Evolutionary conservation across 37 sponge, comb jelly and placozoan species (phyloP).

Genomic region (Spongia lamella): DNA sequence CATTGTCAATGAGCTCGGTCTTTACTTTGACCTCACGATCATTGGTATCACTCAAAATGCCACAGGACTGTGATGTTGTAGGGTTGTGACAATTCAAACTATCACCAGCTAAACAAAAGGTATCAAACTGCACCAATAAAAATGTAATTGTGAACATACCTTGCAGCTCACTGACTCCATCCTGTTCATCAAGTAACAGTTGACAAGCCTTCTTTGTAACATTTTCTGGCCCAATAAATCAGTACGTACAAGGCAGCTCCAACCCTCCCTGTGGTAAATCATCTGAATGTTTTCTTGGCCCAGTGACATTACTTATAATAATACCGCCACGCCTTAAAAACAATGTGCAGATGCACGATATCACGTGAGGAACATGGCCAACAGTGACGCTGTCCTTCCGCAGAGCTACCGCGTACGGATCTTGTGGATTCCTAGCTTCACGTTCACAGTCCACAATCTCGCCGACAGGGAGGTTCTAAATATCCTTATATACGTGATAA

Average conservation of each 20-base stretch:
- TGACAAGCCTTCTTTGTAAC: too few species aligned
- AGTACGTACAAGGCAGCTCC: conserved; percentile 15
- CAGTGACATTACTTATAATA: conserved; percentile 11
- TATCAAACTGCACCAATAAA: too few species aligned
- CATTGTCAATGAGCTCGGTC: too few species aligned
- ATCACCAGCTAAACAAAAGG: too few species aligned
- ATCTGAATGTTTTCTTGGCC: neutral
- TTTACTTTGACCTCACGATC: too few species aligned
- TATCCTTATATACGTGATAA: conserved; percentile 8
- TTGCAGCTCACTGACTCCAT: too few species aligned
- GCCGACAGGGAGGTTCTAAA: conserved; percentile 12
- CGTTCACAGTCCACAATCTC: conserved; percentile 9
- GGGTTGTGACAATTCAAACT: too few species aligned
- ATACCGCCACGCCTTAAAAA: conserved; percentile 12
- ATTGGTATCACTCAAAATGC: too few species aligned
- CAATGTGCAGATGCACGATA: conserved; percentile 26
- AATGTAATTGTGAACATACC: too few species aligned
- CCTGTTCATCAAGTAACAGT: too few species aligned
- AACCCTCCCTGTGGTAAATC: conserved; percentile 42
- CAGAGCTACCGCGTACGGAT: conserved; percentile 16
- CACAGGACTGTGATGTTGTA: too few species aligned
- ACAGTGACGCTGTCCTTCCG: conserved; percentile 6
- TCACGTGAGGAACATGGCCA: conserved; percentile 23
- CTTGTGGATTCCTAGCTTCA: conserved; percentile 1
- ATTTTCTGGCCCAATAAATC: too few species aligned